A percentile compares a stretch with the other conserved stretches of the same genome.
phyloP scores from a whole-genome alignment of 2,888 invertebrate genomes.

The Morpho deidamia region DNA sequence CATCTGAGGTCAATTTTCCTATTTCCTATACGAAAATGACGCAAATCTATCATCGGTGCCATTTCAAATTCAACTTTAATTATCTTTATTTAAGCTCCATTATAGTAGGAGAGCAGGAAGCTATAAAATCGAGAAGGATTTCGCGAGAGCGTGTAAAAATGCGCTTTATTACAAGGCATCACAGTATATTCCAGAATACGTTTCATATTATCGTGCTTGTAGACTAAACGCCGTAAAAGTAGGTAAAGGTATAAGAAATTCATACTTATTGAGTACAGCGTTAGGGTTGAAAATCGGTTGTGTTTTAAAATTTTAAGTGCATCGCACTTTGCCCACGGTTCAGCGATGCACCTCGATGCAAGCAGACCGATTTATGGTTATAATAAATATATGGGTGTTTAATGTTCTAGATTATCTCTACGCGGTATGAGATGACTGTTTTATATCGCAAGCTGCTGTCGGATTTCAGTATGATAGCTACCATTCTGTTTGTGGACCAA shows the following conservation, averaged over 20 bases:
- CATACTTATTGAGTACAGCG: rapidly evolving
- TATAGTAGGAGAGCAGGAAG: slow-evolving; percentile 6
- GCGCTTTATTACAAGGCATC: slow-evolving; percentile 39
- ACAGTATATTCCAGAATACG: slow-evolving; percentile 48
- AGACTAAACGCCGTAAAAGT: slow-evolving; percentile 31
- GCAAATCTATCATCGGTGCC: slow-evolving; percentile 22
- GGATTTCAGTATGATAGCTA: not conserved
- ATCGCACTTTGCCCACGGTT: slow-evolving; percentile 60
- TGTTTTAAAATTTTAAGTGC: slow-evolving; percentile 44
- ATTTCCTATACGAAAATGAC: slow-evolving; percentile 32
- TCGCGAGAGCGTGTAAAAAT: slow-evolving; percentile 36
- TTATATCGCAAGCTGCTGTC: slow-evolving; percentile 14
- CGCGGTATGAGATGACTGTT: slow-evolving; percentile 15
- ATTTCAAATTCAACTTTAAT: slow-evolving; percentile 27
- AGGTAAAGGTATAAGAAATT: slow-evolving; percentile 13
- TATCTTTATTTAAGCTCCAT: slow-evolving; percentile 28
- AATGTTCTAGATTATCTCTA: slow-evolving; percentile 68
- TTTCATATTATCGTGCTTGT: slow-evolving; percentile 11
- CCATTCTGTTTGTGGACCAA: not conserved
- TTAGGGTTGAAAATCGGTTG: slow-evolving; percentile 30
- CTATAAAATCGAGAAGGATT: slow-evolving; percentile 46
- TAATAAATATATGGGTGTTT: slow-evolving; percentile 74
- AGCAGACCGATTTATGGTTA: slow-evolving; percentile 70
- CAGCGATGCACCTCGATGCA: slow-evolving; percentile 65
- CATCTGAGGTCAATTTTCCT: slow-evolving; percentile 72